Evolutionary conservation across 1,140 invertebrate species (phyloP), one percentile per base, ranked within the genome.

Genomic region (Chelonus insularis): DNA sequence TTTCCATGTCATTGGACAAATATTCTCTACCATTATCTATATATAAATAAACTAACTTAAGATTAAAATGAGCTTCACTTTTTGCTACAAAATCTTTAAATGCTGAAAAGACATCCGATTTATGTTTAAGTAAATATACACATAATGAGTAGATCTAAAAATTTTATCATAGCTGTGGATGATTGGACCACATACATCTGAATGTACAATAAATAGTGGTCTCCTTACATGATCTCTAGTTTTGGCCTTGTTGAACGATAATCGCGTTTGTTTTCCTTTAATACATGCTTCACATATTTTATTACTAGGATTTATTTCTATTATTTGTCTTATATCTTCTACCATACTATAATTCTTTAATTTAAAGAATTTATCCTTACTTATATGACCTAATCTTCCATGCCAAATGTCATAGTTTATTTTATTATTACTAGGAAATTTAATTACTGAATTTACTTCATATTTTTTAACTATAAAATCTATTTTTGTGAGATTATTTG

Each of bases 241-340:
- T 52, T 52, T 52, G 14, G 1, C 6, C 23, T 52, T n/a, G 34
- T 34, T 52, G n/a, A 52, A 52, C 34, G 50, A 7, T 72, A 78
- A 67, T 76, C 73, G 57, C 20, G 68, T 60, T 71, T 81, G 77
- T 72, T 82, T 83, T 4, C 80, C 77, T 34, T 75, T 68, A 63
- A 83, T 75, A 67, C 78, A 83, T 55, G 76, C 67, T 66, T 83
- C 79, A 69, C 79, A 83, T 47, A 82, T 47, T 63, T 57, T 7
- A 57, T 66, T 29, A 61, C 25, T 29, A 5, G 47, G 60, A 18
- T 32, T 23, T 7, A 62, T 43, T 5, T 8, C 5, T 14, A 23
- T 21, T 7, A 62, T 16, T 51, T 12, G 1, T 29, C 52, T 12
- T 11, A 39, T n/a, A 60, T 76, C 73, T 63, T 71, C 61, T 63